Evolutionary conservation across 64 coral and sea anemone species (phyloP), one percentile per base, ranked within the genome.

Genomic region (Dendronephthya gigantea): DNA sequence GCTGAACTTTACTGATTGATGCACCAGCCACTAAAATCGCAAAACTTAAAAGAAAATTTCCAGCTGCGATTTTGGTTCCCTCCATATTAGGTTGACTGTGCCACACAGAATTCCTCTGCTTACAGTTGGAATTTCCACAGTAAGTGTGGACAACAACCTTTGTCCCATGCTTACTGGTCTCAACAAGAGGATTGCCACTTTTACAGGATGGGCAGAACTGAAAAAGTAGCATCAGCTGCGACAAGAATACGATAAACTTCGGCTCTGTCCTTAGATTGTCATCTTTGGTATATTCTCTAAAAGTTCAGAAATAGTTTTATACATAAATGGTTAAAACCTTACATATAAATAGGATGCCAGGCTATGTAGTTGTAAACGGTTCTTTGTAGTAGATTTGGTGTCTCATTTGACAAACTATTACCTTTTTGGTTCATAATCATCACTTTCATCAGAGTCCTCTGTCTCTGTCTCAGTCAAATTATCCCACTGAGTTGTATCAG

Each of bases 261-360:
- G 86, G 86, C n/a, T 88, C 86, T 36, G 86, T 88, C 48, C 86
- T 88, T 32, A 88, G 19, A 15, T 82, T 88, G 82, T 84, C 52
- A 28, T 47, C 85, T 43, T 79, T 79, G 15, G n/a, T n/a, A n/a
- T n/a, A n/a, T n/a, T n/a, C n/a, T n/a, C n/a, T n/a, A n/a, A n/a
- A n/a, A n/a, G n/a, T n/a, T n/a, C n/a, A n/a, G n/a, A n/a, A n/a
- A n/a, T n/a, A n/a, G n/a, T n/a, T n/a, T n/a, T n/a, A n/a, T n/a
- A n/a, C n/a, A n/a, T n/a, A n/a, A n/a, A n/a, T n/a, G n/a, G n/a
- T n/a, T n/a, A n/a, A n/a, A n/a, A n/a, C n/a, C n/a, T n/a, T n/a
- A n/a, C n/a, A n/a, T n/a, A n/a, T n/a, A n/a, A n/a, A n/a, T n/a
- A n/a, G n/a, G n/a, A n/a, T n/a, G n/a, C n/a, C n/a, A n/a, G n/a